A percentile compares a stretch with the other conserved stretches of the same genome.
phyloP scores from a whole-genome alignment of 2,797 vertebrate species.

The Poeciliopsis gracilis region DNA sequence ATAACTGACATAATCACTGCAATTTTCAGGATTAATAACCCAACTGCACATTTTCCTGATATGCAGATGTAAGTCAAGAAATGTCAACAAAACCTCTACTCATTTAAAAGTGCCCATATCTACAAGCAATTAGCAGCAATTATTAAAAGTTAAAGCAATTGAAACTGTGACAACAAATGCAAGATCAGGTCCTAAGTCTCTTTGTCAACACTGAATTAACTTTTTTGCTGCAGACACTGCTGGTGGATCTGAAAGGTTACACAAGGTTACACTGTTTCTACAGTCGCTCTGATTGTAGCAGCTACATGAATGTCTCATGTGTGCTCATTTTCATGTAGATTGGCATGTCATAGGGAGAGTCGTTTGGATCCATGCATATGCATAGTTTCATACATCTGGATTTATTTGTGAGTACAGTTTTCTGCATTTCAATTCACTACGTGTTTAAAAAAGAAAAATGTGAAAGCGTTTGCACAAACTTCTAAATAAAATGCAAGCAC shows the following conservation, averaged over 20 bases:
- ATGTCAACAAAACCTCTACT: background rate
- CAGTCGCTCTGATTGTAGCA: background rate
- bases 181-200: background rate
- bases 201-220: background rate
- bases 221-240: background rate
- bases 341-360: background rate
- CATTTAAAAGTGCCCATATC: background rate
- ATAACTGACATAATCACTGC: background rate
- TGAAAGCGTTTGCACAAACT: background rate
- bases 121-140: background rate
- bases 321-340: background rate
- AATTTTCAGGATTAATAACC: background rate
- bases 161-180: background rate
- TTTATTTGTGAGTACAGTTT: background rate
- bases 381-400: background rate
- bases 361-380: background rate
- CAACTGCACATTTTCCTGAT: background rate
- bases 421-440: background rate
- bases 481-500: constrained; percentile 6
- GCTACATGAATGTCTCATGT: background rate
- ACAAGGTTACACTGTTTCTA: no score
- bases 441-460: background rate
- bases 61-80: background rate
- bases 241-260: background rate
- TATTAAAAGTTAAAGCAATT: background rate